A percentile compares a stretch with the other conserved stretches of the same genome.
These are phyloP conservation scores for Channa maculata DNA, from an alignment of 2,113 vertebrate species.

Conservation along the genomic window DNA sequence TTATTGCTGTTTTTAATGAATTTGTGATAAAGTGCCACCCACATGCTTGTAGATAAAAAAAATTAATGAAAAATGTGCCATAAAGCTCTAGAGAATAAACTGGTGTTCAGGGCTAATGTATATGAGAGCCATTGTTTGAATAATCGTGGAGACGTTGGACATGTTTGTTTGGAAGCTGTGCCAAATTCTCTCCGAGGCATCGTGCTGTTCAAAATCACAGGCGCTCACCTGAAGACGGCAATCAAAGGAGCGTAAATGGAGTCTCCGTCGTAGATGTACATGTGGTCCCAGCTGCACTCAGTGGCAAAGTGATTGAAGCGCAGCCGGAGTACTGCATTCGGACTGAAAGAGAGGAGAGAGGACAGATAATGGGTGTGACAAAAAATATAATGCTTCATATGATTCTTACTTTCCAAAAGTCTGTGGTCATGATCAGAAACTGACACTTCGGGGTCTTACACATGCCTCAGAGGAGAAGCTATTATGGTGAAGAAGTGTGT, in stretches of 20 bases:
- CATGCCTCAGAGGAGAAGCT: neutral
- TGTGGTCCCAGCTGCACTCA: slow-evolving; percentile 97
- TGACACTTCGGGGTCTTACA: neutral
- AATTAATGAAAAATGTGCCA: neutral
- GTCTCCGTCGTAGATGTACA: slow-evolving; percentile 94
- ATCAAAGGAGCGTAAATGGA: slow-evolving; percentile 93
- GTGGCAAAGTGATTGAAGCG: slow-evolving; percentile 96
- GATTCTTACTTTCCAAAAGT: slow-evolving; percentile 7
- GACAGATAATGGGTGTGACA: neutral
- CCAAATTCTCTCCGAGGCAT: slow-evolving; percentile 20
- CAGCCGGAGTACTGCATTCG: slow-evolving; percentile 90
- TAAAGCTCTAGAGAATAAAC: slow-evolving; percentile 14
- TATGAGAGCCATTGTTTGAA: slow-evolving; percentile 45
- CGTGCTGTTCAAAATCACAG: slow-evolving; percentile 11
- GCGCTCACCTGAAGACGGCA: slow-evolving; percentile 90
- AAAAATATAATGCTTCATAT: neutral
- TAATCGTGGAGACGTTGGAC: slow-evolving; percentile 19
- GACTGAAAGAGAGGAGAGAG: slow-evolving; percentile 72
- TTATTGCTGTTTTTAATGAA: slow-evolving; percentile 44
- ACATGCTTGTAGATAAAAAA: neutral
- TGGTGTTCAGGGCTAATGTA: slow-evolving; percentile 18
- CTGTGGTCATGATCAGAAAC: neutral
- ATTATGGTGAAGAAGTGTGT: neutral
- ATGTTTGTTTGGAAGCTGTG: slow-evolving; percentile 36
- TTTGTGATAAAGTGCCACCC: slow-evolving; percentile 19